Evolutionary conservation across 2,797 vertebrate species (phyloP).

Genomic region (Nothura maculosa): DNA sequence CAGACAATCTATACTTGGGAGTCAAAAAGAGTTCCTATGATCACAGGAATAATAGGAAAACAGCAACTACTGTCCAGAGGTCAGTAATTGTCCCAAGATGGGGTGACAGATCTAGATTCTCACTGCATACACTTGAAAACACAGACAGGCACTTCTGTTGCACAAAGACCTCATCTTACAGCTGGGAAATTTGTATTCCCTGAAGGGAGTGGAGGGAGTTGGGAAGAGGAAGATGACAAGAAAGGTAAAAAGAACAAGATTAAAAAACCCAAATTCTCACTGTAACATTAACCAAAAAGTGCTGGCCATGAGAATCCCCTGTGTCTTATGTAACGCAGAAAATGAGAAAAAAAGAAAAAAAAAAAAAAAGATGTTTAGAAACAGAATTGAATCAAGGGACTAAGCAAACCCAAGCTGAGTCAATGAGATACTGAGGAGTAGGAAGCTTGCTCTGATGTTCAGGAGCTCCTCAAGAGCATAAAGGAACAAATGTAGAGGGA

Average conservation of each 20-base stretch:
- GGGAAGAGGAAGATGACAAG: not conserved
- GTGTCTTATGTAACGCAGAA: not conserved
- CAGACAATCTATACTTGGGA: fast-evolving
- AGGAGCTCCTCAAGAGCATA: not conserved
- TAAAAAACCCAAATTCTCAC: not conserved
- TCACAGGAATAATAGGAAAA: not conserved
- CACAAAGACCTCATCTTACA: not conserved
- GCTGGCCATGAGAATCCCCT: too few species aligned
- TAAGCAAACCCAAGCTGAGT: not conserved
- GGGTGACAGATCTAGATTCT: not conserved
- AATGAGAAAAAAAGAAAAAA: not conserved
- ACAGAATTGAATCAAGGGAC: not conserved
- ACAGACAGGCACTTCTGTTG: not conserved
- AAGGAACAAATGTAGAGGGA: not conserved
- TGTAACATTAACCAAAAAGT: not conserved
- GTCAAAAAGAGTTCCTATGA: not conserved
- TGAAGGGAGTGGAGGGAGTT: not conserved
- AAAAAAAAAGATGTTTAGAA: not conserved
- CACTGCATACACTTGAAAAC: too few species aligned
- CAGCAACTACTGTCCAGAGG: not conserved
- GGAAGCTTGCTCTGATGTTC: not conserved
- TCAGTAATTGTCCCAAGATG: not conserved
- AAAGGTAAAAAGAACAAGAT: not conserved
- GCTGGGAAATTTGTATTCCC: not conserved
- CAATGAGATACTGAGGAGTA: not conserved